phyloP scores from a whole-genome alignment of 1,140 invertebrate genomes.

The Aphidius gifuensis region DNA sequence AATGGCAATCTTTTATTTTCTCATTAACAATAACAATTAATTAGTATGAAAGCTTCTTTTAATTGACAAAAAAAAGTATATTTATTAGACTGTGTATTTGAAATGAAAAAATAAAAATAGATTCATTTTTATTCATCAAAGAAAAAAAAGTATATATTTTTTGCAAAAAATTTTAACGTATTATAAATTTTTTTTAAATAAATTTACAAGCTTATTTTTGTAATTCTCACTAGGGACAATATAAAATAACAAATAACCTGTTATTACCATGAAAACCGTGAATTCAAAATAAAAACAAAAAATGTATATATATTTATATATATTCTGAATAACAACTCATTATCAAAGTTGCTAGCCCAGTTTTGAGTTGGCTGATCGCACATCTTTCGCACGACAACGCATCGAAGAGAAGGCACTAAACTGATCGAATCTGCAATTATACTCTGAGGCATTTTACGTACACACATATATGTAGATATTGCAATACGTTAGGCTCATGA shows the following conservation, averaged over 20 bases:
- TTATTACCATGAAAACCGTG: too few species aligned
- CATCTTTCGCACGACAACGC: conserved; percentile 12
- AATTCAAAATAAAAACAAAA: too few species aligned
- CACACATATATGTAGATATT: neutral
- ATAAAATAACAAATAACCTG: too few species aligned
- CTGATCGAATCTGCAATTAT: conserved; percentile 30
- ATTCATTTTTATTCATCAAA: neutral
- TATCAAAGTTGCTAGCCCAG: conserved; percentile 18
- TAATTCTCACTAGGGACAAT: neutral
- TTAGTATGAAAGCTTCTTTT: conserved; percentile 19
- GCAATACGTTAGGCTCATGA: too few species aligned
- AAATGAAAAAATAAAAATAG: too few species aligned
- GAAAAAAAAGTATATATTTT: neutral
- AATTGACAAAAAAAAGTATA: conserved; percentile 16
- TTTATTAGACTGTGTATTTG: too few species aligned
- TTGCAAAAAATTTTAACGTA: too few species aligned
- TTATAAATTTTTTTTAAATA: too few species aligned
- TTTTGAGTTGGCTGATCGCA: conserved; percentile 23
- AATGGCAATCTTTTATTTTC: conserved; percentile 19
- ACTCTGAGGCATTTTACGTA: conserved; percentile 8
- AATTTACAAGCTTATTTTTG: neutral
- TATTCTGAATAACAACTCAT: too few species aligned
- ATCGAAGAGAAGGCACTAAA: conserved; percentile 1
- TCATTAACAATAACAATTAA: conserved; percentile 29
- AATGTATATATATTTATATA: too few species aligned